Evolutionary conservation across 1,140 invertebrate genomes (phyloP), one percentile per base, ranked within the genome.

Genomic region (Cyclina sinensis): DNA sequence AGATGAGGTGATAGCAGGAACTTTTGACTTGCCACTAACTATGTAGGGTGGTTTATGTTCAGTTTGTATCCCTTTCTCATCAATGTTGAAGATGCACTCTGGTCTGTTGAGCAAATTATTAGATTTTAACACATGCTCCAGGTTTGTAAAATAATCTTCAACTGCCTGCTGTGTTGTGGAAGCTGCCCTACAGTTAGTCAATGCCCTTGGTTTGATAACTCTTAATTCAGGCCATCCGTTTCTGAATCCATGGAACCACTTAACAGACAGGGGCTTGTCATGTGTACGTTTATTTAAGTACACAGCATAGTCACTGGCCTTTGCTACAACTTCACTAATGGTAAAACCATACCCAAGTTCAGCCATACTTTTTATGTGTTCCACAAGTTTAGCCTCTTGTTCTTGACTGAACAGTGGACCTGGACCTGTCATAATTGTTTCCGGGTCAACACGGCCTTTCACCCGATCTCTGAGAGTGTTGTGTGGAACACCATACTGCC

Each of bases 201-300:
- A 46, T 48, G 27, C 51, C 51, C 57, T 73, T 21, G 88, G 73
- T 35, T 51, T 84, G 21, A 65, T 12, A 30, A 85, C 73, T 39
- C 48, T 18, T 51, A 89, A 51, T n/a, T n/a, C n/a, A 39, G 79
- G 68, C 88, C 80, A 83, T 39, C 81, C 18, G 5, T 70, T 18
- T 32, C 12, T 46, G 57, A 89, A 89, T 21, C 80, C 80, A 18
- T 79, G 59, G 51, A 85, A 84, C 88, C 88, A 89, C 27, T 78
- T 79, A 3, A 43, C 39, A 46, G 32, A 59, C 2, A 89, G 37
- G 24, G 88, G 88, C 27, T 78, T 76, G 54, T 89, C 81, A 27
- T 27, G 68, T 65, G 18, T 62, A 24, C 88, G 21, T 51, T 54
- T 89, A 32, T 46, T 27, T 21, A 79, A 39, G 37, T 37, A 62